Base-by-base conservation (phyloP, 2,113 vertebrate species). In the Tricholaema leucomelas region DNA sequence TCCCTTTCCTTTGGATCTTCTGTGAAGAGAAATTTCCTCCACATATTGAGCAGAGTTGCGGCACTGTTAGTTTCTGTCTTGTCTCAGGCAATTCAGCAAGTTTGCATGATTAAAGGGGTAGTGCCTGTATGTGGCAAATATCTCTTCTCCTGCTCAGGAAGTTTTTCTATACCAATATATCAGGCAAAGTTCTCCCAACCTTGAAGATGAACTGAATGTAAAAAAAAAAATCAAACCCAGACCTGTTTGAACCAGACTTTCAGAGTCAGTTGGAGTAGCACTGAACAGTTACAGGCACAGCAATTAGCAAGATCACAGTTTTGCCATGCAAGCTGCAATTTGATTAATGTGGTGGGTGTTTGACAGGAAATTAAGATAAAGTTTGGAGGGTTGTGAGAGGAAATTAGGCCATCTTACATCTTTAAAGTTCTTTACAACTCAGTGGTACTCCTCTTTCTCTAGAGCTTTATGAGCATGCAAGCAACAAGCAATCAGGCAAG, bases 341-440 rank as follows among this genome's bases (percentile, higher is more conserved):
- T 85, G 17, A 82, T 87, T 91, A 76, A 76, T 63, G 66, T 70
- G 71, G 70, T 59, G 75, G 76, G 23, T 91, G 31, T 81, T 92
- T 82, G 33, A 67, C 0, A 25, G 72, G 81, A 91, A 92, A 92
- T 77, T 56, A 86, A 46, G 85, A 70, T 63, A 64, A 69, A 80
- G 35, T 76, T 90, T 80, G 80, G 67, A 90, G 72, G 91, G 56
- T 54, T 33, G 17, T 50, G 58, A 88, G 38, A 70, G 21, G 72
- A 89, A 96, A 93, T 85, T 48, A 93, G 58, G 79, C 55, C 74
- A 52, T 89, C 50, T 84, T 86, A 77, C 2, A 24, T 59, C 81
- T 87, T 80, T 70, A 88, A 79, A 15, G n/a, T 44, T 85, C 87
- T 91, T 76, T 76, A 80, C 87, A 94, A 66, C 67, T 59, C 71